A percentile compares a stretch with the other conserved stretches of the same genome.
Conservation (phyloP, 1,140 invertebrate genomes). For the Octopus sinensis region DNA sequence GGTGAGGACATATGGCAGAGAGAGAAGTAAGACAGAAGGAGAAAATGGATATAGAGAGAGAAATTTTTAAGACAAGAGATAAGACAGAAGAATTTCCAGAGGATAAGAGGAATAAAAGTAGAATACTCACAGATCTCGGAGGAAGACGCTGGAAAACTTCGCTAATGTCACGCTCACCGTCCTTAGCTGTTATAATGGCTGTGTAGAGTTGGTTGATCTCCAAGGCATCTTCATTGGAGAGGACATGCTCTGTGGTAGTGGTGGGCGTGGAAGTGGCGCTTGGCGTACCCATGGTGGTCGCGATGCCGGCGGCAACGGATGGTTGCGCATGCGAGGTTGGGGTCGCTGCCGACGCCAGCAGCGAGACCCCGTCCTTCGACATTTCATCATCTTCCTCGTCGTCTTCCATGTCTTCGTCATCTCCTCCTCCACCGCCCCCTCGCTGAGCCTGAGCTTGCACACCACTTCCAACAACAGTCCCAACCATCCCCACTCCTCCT, state of each 20-base stretch:
- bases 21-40: not conserved
- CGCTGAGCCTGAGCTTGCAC: not conserved
- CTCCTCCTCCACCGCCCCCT: slow-evolving; percentile 17
- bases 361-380: no score
- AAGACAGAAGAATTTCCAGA: no score
- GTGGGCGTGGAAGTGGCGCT: no score
- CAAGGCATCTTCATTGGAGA: not conserved
- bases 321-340: not conserved
- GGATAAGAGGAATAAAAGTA: no score
- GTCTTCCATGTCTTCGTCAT: slow-evolving; percentile 21
- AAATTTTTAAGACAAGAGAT: not conserved
- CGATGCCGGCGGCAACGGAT: no score
- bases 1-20: no score
- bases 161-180: slow-evolving; percentile 77
- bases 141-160: slow-evolving; percentile 85
- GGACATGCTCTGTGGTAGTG: no score
- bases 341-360: not conserved
- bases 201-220: slow-evolving; percentile 66
- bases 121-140: slow-evolving; percentile 60
- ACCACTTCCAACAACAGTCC: no score
- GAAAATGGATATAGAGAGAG: slow-evolving; percentile 13
- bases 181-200: slow-evolving; percentile 75
- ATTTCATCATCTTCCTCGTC: slow-evolving; percentile 44
- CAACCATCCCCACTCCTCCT: not conserved
- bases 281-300: no score